Conservation (phyloP, 1,140 invertebrate genomes). For the Drosophila kurseongensis region DNA sequence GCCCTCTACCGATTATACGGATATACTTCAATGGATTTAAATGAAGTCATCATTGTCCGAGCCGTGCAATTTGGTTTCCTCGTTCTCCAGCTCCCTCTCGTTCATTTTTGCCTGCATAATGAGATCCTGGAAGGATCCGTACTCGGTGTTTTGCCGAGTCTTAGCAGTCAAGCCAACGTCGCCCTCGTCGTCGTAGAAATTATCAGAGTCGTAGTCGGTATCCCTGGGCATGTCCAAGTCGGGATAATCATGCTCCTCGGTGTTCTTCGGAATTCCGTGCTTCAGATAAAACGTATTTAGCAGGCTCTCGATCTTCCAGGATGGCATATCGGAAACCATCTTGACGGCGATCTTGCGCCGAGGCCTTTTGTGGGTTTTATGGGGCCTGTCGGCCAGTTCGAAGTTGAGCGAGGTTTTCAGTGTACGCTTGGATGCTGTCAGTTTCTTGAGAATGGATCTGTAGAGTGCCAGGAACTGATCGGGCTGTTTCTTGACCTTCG, state of each 20-base stretch:
- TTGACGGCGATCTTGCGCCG: conserved; percentile 72
- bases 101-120: conserved; percentile 69
- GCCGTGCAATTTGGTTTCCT: conserved; percentile 72
- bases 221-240: conserved; percentile 49
- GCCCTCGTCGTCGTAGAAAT: conserved; percentile 71
- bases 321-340: conserved; percentile 77
- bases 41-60: conserved; percentile 62
- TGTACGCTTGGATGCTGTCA: conserved; percentile 51
- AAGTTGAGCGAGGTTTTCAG: conserved; percentile 72
- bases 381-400: conserved; percentile 57
- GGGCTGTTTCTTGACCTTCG: conserved; percentile 3
- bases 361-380: conserved; percentile 53
- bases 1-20: neutral
- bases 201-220: conserved; percentile 69
- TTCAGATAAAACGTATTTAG: conserved; percentile 70
- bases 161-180: conserved; percentile 58
- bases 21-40: conserved; percentile 15
- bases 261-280: conserved; percentile 50
- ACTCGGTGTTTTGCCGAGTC: conserved; percentile 57
- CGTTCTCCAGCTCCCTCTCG: conserved; percentile 62
- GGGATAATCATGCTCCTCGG: conserved; percentile 43
- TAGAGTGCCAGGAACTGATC: conserved; percentile 55
- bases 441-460: conserved; percentile 43
- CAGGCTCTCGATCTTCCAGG: conserved; percentile 63
- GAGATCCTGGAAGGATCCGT: conserved; percentile 74